Conservation (phyloP, 2,113 vertebrate genomes). For the Pterocles gutturalis region DNA sequence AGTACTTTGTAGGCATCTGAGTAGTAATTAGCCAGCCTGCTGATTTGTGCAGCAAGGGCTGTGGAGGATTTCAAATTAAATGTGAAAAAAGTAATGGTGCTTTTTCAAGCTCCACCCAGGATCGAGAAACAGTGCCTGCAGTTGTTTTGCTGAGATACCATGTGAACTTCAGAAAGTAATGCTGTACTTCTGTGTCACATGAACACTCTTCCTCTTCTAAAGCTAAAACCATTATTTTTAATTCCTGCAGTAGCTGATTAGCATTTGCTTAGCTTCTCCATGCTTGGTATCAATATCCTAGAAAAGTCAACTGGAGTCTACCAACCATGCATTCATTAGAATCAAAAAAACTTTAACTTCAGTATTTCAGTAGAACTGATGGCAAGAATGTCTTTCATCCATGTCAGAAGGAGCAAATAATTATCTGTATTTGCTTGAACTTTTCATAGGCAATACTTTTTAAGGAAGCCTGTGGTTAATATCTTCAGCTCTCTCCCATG, state of each 20-base stretch:
- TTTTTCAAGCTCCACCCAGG: constrained; percentile 55
- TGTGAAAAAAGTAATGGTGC: constrained; percentile 19
- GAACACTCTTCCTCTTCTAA: constrained; percentile 59
- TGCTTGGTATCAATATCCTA: not conserved
- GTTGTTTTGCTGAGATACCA: constrained; percentile 40
- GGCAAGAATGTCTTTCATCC: not conserved
- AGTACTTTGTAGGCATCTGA: not conserved
- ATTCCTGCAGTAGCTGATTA: not conserved
- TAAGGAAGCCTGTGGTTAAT: not conserved
- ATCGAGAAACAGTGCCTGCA: constrained; percentile 24
- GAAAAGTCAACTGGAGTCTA: not conserved
- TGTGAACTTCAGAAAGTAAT: constrained; percentile 39
- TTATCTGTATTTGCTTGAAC: not conserved
- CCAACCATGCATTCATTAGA: not conserved
- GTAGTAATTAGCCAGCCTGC: not conserved
- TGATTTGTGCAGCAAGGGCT: not conserved
- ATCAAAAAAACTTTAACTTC: not conserved
- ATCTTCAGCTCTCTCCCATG: not conserved
- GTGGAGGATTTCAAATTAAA: not conserved
- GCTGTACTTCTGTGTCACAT: constrained; percentile 41
- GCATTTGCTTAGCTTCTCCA: not conserved
- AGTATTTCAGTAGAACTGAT: not conserved
- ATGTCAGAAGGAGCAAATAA: not conserved
- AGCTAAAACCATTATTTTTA: not conserved
- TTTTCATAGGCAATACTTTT: constrained; percentile 3